These are phyloP conservation scores for Coelopa pilipes DNA, from an alignment of 2,888 invertebrate species.

Conservation along the genomic window DNA sequence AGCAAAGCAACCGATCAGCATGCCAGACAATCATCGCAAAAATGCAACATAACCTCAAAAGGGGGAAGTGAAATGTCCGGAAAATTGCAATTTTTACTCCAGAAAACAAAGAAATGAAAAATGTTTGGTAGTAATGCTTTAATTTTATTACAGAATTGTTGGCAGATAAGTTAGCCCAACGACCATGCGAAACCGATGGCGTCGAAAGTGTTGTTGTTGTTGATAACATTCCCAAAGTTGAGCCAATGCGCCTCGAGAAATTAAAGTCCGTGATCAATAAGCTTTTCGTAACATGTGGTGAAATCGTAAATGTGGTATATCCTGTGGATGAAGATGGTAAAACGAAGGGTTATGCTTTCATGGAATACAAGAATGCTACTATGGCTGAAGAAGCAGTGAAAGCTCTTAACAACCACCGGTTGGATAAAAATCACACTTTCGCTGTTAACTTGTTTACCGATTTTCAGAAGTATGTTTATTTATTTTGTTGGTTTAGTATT, in stretches of 20 bases:
- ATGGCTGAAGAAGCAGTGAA: constrained; percentile 91
- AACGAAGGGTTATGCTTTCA: constrained; percentile 93
- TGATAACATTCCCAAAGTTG: constrained; percentile 96
- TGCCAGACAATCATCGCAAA: constrained; percentile 25
- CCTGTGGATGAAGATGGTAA: constrained; percentile 83
- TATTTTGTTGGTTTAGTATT: neutral
- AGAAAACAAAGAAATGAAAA: neutral
- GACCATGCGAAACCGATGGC: constrained; percentile 95
- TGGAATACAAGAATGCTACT: constrained; percentile 86
- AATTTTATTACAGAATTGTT: constrained; percentile 78
- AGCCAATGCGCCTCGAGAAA: constrained; percentile 90
- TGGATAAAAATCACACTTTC: constrained; percentile 96
- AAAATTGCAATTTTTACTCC: constrained; percentile 5
- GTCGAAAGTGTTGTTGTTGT: constrained; percentile 96
- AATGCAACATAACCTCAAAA: constrained; percentile 60
- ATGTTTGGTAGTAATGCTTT: neutral
- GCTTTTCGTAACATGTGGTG: constrained; percentile 88
- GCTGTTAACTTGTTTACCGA: constrained; percentile 94
- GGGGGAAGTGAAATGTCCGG: constrained; percentile 4
- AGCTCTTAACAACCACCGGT: constrained; percentile 88
- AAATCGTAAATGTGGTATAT: constrained; percentile 88
- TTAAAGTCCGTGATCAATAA: constrained; percentile 91
- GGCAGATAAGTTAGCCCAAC: constrained; percentile 87
- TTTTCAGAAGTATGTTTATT: constrained; percentile 82
- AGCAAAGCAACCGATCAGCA: constrained; percentile 56